Percentiles rank a stretch among this genome's conserved stretches.
Conservation (phyloP, 2,888 invertebrate genomes). For the Scaptomyza cyrtandrae region DNA sequence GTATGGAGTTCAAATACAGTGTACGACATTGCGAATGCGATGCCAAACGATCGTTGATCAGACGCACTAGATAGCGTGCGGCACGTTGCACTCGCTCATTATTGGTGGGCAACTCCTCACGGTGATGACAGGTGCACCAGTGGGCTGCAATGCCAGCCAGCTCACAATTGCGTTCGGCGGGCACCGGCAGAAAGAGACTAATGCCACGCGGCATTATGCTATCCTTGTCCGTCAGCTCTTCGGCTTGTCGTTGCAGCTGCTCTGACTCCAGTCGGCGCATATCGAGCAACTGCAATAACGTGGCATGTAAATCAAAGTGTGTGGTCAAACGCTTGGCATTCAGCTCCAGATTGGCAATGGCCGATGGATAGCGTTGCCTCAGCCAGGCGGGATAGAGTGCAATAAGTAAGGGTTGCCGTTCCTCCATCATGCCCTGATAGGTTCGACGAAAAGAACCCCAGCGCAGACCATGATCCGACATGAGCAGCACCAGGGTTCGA, state of each 20-base stretch:
- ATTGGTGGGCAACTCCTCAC: constrained; percentile 86
- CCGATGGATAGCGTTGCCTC: constrained; percentile 86
- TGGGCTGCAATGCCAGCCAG: constrained; percentile 91
- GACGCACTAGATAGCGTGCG: constrained; percentile 87
- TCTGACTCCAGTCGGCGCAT: constrained; percentile 85
- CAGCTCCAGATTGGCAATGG: constrained; percentile 87
- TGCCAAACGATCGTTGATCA: constrained; percentile 88
- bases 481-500: constrained; percentile 85
- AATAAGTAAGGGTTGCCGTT: constrained; percentile 92
- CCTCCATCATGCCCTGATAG: constrained; percentile 94
- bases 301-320: constrained; percentile 93
- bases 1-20: constrained; percentile 87
- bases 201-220: constrained; percentile 87
- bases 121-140: constrained; percentile 94
- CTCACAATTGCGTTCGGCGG: constrained; percentile 89
- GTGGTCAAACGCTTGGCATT: constrained; percentile 91
- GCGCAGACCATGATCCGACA: constrained; percentile 96
- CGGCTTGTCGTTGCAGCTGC: constrained; percentile 78
- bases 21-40: constrained; percentile 88
- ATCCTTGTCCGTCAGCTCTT: constrained; percentile 65
- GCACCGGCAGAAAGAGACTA: constrained; percentile 91
- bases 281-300: constrained; percentile 89
- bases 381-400: constrained; percentile 91
- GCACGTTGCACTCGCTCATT: constrained; percentile 86
- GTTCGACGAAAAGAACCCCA: constrained; percentile 93